Conservation (phyloP, 2,888 invertebrate genomes). For the Agriotes lineatus region DNA sequence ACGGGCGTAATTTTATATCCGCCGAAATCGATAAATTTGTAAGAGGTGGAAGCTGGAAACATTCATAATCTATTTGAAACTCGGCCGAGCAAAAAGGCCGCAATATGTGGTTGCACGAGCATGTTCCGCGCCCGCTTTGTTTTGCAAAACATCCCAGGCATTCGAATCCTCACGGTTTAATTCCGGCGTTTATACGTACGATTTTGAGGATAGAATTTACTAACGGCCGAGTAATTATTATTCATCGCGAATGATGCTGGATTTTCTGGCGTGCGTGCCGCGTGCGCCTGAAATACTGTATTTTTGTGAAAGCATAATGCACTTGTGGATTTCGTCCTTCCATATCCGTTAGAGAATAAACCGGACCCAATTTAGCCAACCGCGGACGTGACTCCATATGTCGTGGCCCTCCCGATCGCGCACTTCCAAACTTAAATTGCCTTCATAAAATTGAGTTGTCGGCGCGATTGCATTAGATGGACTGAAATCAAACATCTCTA, state of each 20-base stretch:
- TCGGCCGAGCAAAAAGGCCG: not conserved
- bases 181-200: constrained; percentile 1
- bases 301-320: constrained; percentile 25
- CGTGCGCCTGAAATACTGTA: constrained; percentile 1
- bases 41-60: not conserved
- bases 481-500: constrained; percentile 5
- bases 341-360: constrained; percentile 38
- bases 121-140: constrained; percentile 2
- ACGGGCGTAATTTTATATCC: no score
- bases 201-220: constrained; percentile 13
- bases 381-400: constrained; percentile 52
- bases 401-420: constrained; percentile 45
- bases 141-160: constrained; percentile 9
- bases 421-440: constrained; percentile 51
- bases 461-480: constrained; percentile 43
- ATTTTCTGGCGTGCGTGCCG: constrained; percentile 8
- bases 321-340: constrained; percentile 34
- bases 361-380: constrained; percentile 41
- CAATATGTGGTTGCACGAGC: constrained; percentile 1
- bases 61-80: constrained; percentile 10
- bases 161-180: constrained; percentile 14
- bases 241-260: constrained; percentile 10
- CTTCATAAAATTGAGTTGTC: constrained; percentile 51
- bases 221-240: constrained; percentile 8
- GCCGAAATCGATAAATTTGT: not conserved